phyloP scores from a whole-genome alignment of 1,140 invertebrate species.

The Cyclina sinensis region DNA sequence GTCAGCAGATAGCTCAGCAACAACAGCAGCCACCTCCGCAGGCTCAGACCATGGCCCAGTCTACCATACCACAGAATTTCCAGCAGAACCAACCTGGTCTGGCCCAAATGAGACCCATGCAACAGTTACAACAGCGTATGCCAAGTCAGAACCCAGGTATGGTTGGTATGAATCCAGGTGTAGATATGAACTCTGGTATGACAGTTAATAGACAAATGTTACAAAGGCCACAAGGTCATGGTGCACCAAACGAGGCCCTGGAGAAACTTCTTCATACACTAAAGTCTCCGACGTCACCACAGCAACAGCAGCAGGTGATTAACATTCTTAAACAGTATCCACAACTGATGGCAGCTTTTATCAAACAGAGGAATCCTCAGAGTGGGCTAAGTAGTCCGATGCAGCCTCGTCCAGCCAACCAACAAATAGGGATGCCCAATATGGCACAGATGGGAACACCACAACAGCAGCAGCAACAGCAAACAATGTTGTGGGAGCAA shows the following conservation, averaged over 20 bases:
- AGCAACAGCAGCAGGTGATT: constrained; percentile 97
- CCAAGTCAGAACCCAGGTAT: constrained; percentile 52
- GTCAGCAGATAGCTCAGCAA: constrained; percentile 65
- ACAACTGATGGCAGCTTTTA: constrained; percentile 98
- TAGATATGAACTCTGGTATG: constrained; percentile 64
- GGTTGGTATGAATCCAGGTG: constrained; percentile 32
- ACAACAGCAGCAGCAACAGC: constrained; percentile 74
- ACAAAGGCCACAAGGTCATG: constrained; percentile 74
- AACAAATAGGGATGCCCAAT: constrained; percentile 84
- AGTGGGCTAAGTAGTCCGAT: constrained; percentile 85
- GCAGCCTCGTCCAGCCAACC: constrained; percentile 63
- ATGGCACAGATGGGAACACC: constrained; percentile 70
- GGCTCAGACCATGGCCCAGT: constrained; percentile 58
- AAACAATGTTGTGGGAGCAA: constrained; percentile 56
- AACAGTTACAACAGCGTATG: constrained; percentile 68
- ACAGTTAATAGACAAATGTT: constrained; percentile 61
- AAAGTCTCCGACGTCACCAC: constrained; percentile 95
- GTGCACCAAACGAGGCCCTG: constrained; percentile 89
- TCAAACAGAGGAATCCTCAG: constrained; percentile 91
- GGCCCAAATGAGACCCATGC: constrained; percentile 66
- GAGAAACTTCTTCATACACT: constrained; percentile 96
- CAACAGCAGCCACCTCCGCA: constrained; percentile 57
- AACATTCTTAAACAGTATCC: constrained; percentile 98
- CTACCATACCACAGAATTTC: constrained; percentile 67
- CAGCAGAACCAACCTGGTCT: constrained; percentile 69